Evolutionary conservation across 2,888 invertebrate genomes (phyloP), one percentile per base, ranked within the genome.

Genomic region (Clostera curtula): DNA sequence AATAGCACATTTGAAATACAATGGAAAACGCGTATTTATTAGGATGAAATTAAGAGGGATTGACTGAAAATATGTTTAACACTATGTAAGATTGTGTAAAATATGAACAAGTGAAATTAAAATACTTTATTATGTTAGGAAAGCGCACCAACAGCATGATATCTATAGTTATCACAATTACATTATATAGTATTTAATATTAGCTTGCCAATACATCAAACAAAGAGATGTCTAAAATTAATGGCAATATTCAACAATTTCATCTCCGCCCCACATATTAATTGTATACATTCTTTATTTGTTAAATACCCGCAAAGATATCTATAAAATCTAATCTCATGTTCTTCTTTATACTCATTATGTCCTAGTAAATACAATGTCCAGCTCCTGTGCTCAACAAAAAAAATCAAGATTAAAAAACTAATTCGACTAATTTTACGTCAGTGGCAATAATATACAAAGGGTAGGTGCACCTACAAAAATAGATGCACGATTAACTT

Each of bases 271-370:
- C 50, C 50, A 55, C 45, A 51, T 43, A 44, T 51, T 43, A 47
- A 66, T 60, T 68, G 71, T 73, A 75, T 72, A 76, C 69, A 59
- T 70, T 65, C 64, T 60, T 59, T 60, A 62, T 68, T 66, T 57
- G 60, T 73, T 66, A 60, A 60, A 63, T 68, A 73, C 57, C 61
- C 65, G 67, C 70, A 70, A 65, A 65, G 59, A 65, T 69, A 64
- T 69, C 70, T 76, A 73, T 76, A 71, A 66, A 74, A 71, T 75
- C 73, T 79, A 79, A 74, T 70, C 61, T 75, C 73, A 62, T 56
- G 63, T 61, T 57, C 64, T 64, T 64, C 49, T 48, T 56, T 5
- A 50, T 32, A 43, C 27, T 29, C 11, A 15, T 16, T 27, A 24
- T 49, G 55, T 59, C 42, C 60, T 69, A 67, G 52, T 57, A 59